Evolutionary conservation across 2,797 vertebrate species (phyloP).

Genomic region (Anniella stebbinsi): DNA sequence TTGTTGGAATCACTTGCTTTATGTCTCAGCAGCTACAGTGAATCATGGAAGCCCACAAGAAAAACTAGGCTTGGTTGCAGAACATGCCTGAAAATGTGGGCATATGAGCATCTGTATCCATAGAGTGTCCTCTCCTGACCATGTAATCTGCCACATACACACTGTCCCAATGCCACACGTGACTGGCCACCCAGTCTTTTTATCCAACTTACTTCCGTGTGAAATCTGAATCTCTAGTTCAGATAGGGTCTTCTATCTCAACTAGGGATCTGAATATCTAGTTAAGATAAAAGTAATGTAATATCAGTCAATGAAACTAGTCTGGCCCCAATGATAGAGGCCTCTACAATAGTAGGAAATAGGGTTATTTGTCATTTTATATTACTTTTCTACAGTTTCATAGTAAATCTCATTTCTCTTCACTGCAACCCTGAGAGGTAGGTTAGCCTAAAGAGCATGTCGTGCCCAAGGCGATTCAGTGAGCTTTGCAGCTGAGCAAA

Average conservation of each 20-base stretch:
- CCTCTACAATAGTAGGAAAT: background rate
- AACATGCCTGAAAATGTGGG: background rate
- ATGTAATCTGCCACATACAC: background rate
- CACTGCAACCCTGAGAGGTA: background rate
- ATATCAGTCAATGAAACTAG: background rate
- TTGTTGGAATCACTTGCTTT: background rate
- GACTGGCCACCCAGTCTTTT: background rate
- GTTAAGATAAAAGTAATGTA: background rate
- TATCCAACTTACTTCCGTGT: background rate
- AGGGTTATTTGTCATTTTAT: background rate
- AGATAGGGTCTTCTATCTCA: no score
- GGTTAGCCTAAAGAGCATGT: background rate
- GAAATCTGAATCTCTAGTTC: background rate
- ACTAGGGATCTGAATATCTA: background rate
- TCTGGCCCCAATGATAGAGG: background rate
- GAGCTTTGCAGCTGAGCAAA: background rate
- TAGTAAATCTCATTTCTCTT: background rate
- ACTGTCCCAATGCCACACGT: background rate
- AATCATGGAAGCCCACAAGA: background rate
- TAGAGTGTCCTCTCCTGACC: background rate
- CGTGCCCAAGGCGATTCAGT: background rate
- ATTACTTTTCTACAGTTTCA: background rate
- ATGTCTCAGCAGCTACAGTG: background rate
- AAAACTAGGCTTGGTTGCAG: background rate
- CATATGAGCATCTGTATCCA: background rate